These are phyloP conservation scores for Sinocyclocheilus anshuiensis DNA, from an alignment of 2,113 vertebrate species.

Conservation along the genomic window DNA sequence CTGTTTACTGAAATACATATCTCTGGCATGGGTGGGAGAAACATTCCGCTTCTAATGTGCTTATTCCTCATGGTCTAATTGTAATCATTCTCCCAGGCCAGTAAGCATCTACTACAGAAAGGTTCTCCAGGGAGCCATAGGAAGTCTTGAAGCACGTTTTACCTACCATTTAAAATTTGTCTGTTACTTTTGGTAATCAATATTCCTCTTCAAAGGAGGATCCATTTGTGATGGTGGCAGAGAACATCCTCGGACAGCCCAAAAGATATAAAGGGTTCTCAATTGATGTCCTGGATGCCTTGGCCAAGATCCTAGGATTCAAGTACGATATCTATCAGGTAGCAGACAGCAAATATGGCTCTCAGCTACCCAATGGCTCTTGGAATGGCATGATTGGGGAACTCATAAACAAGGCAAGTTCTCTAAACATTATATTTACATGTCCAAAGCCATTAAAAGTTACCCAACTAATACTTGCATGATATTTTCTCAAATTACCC, in stretches of 20 bases:
- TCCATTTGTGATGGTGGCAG: slow-evolving; percentile 97
- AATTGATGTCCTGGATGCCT: slow-evolving; percentile 92
- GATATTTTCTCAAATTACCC: background rate
- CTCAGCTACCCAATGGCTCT: slow-evolving; percentile 90
- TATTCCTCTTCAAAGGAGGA: slow-evolving; percentile 84
- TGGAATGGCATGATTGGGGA: slow-evolving; percentile 99
- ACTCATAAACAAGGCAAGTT: slow-evolving; percentile 93
- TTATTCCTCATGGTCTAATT: background rate
- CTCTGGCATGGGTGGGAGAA: too few relatives aligned
- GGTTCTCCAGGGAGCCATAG: background rate
- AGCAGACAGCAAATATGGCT: slow-evolving; percentile 92
- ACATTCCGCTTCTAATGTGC: background rate
- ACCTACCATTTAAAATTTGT: background rate
- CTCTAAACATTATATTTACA: background rate
- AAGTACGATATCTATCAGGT: slow-evolving; percentile 98
- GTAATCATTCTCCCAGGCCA: background rate
- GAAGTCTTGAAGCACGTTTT: background rate
- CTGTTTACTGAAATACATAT: background rate
- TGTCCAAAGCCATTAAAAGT: background rate
- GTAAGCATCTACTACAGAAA: background rate
- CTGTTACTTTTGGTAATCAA: background rate
- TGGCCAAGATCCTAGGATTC: slow-evolving; percentile 94
- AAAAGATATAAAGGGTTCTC: slow-evolving; percentile 98
- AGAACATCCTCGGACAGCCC: slow-evolving; percentile 97
- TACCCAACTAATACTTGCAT: background rate